Base-by-base conservation (phyloP, 2,888 invertebrate genomes). In the Loripinus fragilis region DNA sequence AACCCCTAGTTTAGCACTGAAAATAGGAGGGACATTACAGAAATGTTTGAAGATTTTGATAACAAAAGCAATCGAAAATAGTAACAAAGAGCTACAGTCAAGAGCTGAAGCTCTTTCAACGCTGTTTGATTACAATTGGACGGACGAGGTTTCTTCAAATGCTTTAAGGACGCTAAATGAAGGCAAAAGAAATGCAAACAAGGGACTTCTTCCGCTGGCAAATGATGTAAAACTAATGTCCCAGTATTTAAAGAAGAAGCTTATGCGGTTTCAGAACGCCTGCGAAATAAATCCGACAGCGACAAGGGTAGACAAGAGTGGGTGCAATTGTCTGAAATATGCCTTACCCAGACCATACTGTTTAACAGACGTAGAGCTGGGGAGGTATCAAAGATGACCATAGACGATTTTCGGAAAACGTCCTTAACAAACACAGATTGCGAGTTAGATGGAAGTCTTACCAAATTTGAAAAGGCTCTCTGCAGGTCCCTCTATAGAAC, bases 361-460 rank as follows among this genome's bases (percentile, higher is more conserved):
- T 73, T 73, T 50, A 73, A 66, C 38, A n/a, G 73, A 20, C 20
- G 66, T 23, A 28, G 65, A n/a, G 66, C 73, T 10, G 73, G 73
- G 8, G 66, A 65, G 33, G 73, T 73, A 20, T 73, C 73, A 1
- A 73, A 73, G 20, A 73, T 73, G 35, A 73, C 28, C 2, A 42
- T 42, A 12, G 50, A 5, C 20, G 73, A 73, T 25, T 73, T 17
- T 28, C 10, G 25, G 23, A 41, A 64, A 17, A 45, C 2, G 33
- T 28, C 1, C 12, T 23, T 12, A 28, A n/a, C 45, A 25, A 50
- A 66, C 48, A 66, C 30, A 23, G 48, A 66, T n/a, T n/a, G 33
- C 8, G 17, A 48, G 25, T 66, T 65, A n/a, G 35, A 73, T 35
- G 45, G 23, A 25, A 20, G 17, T 17, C 23, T 74, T 15, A 25